Base-by-base conservation (phyloP, 2,888 invertebrate species). In the Cataglyphis altisquamis region DNA sequence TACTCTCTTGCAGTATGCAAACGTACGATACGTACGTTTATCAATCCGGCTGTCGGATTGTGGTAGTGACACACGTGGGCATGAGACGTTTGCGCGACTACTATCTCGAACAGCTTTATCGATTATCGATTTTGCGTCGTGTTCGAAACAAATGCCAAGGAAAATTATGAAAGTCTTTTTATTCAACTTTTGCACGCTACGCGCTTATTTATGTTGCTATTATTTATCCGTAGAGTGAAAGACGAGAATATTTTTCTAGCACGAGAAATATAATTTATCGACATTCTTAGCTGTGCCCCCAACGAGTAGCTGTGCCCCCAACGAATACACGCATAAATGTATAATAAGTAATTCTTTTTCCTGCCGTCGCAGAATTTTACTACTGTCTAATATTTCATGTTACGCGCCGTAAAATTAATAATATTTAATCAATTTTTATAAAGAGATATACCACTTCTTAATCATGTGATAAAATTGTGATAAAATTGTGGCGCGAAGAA, bases 371-470 rank as follows among this genome's bases (percentile, higher is more conserved):
- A 57, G 21, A 57, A 21, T 72, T 39, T 41, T 15, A 73, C 15
- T 41, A 18, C 39, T 29, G 3, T 41, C 39, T 29, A 62, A 25
- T 9, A 70, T 55, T 39, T 36, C 5, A 41, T 18, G 29, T 73
- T n/a, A 63, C 12, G 62, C 62, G 41, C 39, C 18, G 60, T 39
- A 41, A 52, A 52, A 73, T 73, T 29, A 62, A 52, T 52, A 72
- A 72, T 72, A 72, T 39, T 72, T 72, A 72, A 72, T 48, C 1
- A n/a, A 70, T 4, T 72, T 72, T 70, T 39, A 25, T 41, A 15
- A 15, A 52, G 48, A n/a, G 62, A 39, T 29, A 3, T 48, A 66
- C 18, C 5, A 15, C 41, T 64, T 45, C 9, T 12, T 6, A 3
- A 12, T 73, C n/a, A 8, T 3, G 62, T 48, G 68, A 67, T 15